Base-by-base conservation (phyloP, 1,140 invertebrate genomes). In the Eumaeus atala region DNA sequence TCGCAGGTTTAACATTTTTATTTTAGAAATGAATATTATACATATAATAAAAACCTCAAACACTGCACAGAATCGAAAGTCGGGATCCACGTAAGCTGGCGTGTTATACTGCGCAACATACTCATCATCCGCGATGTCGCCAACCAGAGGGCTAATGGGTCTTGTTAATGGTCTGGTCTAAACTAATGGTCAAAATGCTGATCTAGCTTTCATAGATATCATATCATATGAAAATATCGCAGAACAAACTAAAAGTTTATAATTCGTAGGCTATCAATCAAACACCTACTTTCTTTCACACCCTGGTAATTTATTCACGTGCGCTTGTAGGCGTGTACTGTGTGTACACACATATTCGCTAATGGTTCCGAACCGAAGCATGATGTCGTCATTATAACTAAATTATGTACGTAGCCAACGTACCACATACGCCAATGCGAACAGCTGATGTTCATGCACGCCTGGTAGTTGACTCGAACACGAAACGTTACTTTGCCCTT, bases 311-410 rank as follows among this genome's bases (percentile, higher is more conserved):
- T 53, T 53, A 53, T 53, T 53, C 40, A n/a, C 40, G 42, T 51
- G 11, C 36, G 18, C 0, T 18, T 33, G 47, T 59, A 56, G 17
- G 51, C 48, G 51, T 38, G 48, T 60, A 51, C n/a, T 50, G 57
- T 55, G 36, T 36, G 48, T 54, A 38, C 21, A 12, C 54, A 56
- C 42, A 58, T 34, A 48, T 21, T 38, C 53, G 54, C 52, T 58
- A 71, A 75, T 75, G 64, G 67, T 64, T 60, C 60, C 53, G 21
- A 28, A 28, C 21, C 21, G 21, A 28, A 28, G 21, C 21, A 28
- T 28, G 21, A 61, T 58, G 59, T 61, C 63, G 70, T 76, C 73
- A 73, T 76, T 76, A 74, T 72, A 70, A 70, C 67, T 73, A 67
- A 69, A 74, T 74, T 68, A 67, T 67, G 72, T 70, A 69, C 62